Evolutionary conservation across 2,888 invertebrate species (phyloP), one percentile per base, ranked within the genome.

Genomic region (Esperia sulphurella): DNA sequence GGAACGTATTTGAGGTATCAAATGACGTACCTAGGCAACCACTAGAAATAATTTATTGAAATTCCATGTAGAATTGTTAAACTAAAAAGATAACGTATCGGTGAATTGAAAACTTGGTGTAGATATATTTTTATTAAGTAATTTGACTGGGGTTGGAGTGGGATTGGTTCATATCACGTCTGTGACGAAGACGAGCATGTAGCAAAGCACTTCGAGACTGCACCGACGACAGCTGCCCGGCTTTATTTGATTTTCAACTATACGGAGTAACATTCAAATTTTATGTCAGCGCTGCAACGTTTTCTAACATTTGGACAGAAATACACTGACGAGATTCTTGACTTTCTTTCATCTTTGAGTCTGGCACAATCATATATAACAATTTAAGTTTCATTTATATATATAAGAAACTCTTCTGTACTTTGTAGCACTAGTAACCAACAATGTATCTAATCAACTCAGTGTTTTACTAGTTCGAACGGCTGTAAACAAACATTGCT

Each of bases 171-270:
- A 61, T 71, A 77, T 79, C 74, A 71, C 70, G 68, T 70, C 55
- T 71, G 68, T 75, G 75, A 79, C 73, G 75, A 75, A 75, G 77
- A 79, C 71, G 71, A 79, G 73, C 71, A 57, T 68, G 73, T 65
- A 65, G 64, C 55, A 59, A 63, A 65, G 68, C 67, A 73, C 68
- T 75, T 79, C 65, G 71, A 71, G 64, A 79, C 67, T 83, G 80
- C 75, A 76, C 57, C 62, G 74, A 63, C 78, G 75, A 72, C 83
- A 83, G 77, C 83, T 83, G 82, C 68, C 62, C 60, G 68, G 67
- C 75, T 78, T 81, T 83, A 85, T 86, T 83, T 82, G 80, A 84
- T 81, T 82, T 81, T 66, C 77, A 74, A 79, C 73, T 75, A 66
- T 74, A 69, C 70, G 61, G 62, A 68, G 67, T 57, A 71, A 65